Evolutionary conservation across 37 sponge, comb jelly and placozoan genomes (phyloP), one percentile per base, ranked within the genome.

Genomic region (Geodia barretti): DNA sequence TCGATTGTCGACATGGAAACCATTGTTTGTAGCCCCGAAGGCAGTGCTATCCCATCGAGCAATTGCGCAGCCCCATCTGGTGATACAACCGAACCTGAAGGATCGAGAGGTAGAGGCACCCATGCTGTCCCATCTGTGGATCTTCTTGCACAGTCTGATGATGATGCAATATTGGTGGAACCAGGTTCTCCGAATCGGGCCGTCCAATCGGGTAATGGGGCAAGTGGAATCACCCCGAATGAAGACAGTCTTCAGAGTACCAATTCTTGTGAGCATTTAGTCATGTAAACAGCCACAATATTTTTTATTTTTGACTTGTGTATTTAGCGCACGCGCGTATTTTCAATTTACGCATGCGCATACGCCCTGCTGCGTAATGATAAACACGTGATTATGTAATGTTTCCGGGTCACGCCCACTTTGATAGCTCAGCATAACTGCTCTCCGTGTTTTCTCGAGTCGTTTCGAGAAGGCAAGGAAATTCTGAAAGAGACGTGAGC

Each of bases 21-120:
- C 58, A 78, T 78, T 4, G 73, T 85, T 37, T 85, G 86, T 30
- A 62, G 30, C 9, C 86, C 86, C 0, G 65, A 78, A 26, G 77
- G 79, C 28, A 60, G 70, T 23, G 79, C 86, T 64, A 72, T 85
- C 14, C 86, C 73, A 35, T 21, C 41, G 7, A 14, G 14, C 11
- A 14, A 47, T 47, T 17, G 54, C 11, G 54, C 14, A 47, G 14
- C 14, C 54, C 54, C 54, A 47, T 47, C 54, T 47, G 54, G 54
- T 47, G 54, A 47, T 47, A 7, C 54, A 47, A 14, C 14, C 54
- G 11, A 47, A 47, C 14, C 11, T 47, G 54, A 47, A n/a, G n/a
- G n/a, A n/a, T n/a, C n/a, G n/a, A n/a, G n/a, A n/a, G n/a, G n/a
- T n/a, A n/a, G n/a, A n/a, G n/a, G n/a, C 38, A 70, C 70, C 70